Evolutionary conservation across 2,888 invertebrate species (phyloP).

Genomic region (Heliconius cydno): DNA sequence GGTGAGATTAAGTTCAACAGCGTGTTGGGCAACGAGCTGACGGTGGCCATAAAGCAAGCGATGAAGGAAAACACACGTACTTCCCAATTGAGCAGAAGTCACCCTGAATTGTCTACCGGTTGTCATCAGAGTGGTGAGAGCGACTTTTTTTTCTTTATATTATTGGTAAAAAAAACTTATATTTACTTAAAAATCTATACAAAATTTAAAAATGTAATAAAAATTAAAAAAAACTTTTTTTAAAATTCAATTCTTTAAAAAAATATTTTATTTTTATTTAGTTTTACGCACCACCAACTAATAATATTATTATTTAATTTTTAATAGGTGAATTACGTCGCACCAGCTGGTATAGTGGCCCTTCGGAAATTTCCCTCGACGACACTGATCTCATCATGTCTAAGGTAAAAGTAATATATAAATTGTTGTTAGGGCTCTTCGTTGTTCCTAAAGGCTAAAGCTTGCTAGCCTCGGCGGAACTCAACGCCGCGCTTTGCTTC

Average conservation of each 20-base stretch:
- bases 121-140: slow-evolving; percentile 53
- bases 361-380: slow-evolving; percentile 73
- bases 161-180: too few relatives aligned
- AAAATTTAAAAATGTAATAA: too few relatives aligned
- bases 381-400: slow-evolving; percentile 75
- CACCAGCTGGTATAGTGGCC: slow-evolving; percentile 76
- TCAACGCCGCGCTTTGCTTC: too few relatives aligned
- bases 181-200: too few relatives aligned
- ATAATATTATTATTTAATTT: background rate
- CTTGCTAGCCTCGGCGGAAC: too few relatives aligned
- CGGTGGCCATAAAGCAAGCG: slow-evolving; percentile 55
- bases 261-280: too few relatives aligned
- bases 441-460: too few relatives aligned
- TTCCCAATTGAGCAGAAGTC: slow-evolving; percentile 66
- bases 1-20: slow-evolving; percentile 63
- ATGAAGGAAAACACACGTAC: slow-evolving; percentile 43
- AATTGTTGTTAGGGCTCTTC: background rate
- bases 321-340: slow-evolving; percentile 65
- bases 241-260: too few relatives aligned
- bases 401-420: slow-evolving; percentile 65
- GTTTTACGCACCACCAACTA: background rate
- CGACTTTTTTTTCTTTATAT: background rate
- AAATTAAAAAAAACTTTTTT: too few relatives aligned
- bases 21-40: slow-evolving; percentile 59
- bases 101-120: slow-evolving; percentile 63